Evolutionary conservation across 2,113 vertebrate species (phyloP).

Genomic region (Atherinomorus stipes): DNA sequence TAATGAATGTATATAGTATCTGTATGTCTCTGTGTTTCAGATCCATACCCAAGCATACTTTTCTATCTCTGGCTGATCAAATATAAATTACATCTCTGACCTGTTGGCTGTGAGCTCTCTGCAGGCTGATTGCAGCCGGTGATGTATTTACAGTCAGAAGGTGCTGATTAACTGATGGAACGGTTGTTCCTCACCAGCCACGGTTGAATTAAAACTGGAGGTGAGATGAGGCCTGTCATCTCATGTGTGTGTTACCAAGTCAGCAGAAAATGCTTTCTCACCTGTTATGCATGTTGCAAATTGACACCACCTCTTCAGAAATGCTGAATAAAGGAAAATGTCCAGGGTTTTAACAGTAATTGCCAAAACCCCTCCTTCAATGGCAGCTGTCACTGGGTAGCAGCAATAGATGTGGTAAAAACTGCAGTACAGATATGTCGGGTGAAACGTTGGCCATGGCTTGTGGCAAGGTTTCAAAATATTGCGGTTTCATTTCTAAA

Average conservation of each 20-base stretch:
- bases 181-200: conserved; percentile 43
- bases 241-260: conserved; percentile 32
- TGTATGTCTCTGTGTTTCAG: neutral
- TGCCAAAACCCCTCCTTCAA: neutral
- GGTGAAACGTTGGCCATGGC: too few relatives aligned
- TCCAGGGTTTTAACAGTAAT: conserved; percentile 4
- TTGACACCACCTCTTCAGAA: conserved; percentile 24
- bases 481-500: too few relatives aligned
- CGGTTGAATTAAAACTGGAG: conserved; percentile 61
- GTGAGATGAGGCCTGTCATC: conserved; percentile 58
- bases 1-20: neutral
- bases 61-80: conserved; percentile 41
- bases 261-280: conserved; percentile 39
- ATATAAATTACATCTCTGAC: conserved; percentile 31
- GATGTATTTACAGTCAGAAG: conserved; percentile 58
- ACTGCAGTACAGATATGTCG: neutral
- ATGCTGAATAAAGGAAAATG: conserved; percentile 11
- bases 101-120: conserved; percentile 36
- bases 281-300: conserved; percentile 15
- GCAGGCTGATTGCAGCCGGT: conserved; percentile 43
- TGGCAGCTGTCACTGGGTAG: neutral
- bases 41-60: conserved; percentile 8
- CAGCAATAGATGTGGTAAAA: neutral
- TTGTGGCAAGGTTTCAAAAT: too few relatives aligned
- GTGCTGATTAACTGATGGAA: conserved; percentile 54